A percentile compares a stretch with the other conserved stretches of the same genome.
Conservation (phyloP, 2,113 vertebrate species). For the Pedionomus torquatus region DNA sequence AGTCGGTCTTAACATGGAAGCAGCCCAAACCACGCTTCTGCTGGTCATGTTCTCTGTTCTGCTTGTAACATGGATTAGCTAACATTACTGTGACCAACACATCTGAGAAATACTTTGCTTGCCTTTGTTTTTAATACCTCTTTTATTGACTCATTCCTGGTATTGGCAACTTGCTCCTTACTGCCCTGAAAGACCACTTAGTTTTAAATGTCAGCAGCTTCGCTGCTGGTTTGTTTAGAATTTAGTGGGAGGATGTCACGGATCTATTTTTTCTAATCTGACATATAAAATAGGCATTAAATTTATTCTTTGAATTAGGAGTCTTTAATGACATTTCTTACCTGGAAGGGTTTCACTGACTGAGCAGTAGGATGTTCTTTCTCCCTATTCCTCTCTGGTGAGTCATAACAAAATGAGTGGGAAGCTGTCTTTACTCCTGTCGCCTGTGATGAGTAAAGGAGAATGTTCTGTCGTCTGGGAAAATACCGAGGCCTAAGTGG, state of each 20-base stretch:
- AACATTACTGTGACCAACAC: not conserved
- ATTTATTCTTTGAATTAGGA: not conserved
- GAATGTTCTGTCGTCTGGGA: constrained; percentile 20
- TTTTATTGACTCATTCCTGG: rapidly evolving
- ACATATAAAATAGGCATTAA: not conserved
- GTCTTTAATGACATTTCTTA: not conserved
- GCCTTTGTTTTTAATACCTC: not conserved
- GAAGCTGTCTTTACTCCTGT: constrained; percentile 6
- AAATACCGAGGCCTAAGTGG: not conserved
- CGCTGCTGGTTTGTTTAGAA: not conserved
- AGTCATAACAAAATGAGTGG: not conserved
- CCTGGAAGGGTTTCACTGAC: not conserved
- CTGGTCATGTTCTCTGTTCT: not conserved
- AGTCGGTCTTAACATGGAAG: not conserved
- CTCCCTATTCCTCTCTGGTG: not conserved
- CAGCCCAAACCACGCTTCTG: not conserved
- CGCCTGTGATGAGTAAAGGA: not conserved
- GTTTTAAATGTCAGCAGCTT: not conserved
- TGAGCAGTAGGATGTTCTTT: not conserved
- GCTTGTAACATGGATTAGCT: not conserved
- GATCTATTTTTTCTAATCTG: not conserved
- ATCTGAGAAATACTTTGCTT: not conserved
- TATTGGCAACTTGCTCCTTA: not conserved
- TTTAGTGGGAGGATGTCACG: not conserved
- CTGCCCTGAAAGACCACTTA: not conserved